These are phyloP conservation scores for Chloromyia formosa DNA, from an alignment of 2,888 invertebrate species.

Conservation along the genomic window DNA sequence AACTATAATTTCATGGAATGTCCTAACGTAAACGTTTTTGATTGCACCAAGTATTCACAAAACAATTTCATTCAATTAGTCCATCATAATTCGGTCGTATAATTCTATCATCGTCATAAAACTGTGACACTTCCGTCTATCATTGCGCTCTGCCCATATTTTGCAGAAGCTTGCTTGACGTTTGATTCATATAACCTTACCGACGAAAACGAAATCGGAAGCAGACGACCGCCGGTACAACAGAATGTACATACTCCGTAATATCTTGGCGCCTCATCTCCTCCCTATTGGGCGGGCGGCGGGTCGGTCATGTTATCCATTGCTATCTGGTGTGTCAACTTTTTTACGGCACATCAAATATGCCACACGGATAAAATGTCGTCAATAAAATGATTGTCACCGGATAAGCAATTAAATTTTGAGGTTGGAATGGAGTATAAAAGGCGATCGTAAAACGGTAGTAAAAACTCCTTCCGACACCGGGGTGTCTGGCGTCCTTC, in stretches of 20 bases:
- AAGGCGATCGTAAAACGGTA: slow-evolving; percentile 62
- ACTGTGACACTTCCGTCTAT: slow-evolving; percentile 25
- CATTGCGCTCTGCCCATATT: slow-evolving; percentile 32
- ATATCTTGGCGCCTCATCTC: slow-evolving; percentile 1
- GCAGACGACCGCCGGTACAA: neutral
- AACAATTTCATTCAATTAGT: slow-evolving; percentile 49
- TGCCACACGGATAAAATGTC: slow-evolving; percentile 51
- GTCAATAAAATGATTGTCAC: slow-evolving; percentile 63
- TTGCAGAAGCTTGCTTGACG: slow-evolving; percentile 2
- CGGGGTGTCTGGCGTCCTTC: slow-evolving; percentile 5
- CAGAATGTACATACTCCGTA: neutral
- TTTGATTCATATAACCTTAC: neutral
- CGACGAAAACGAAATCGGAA: neutral
- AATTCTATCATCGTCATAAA: slow-evolving; percentile 49
- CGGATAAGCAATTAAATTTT: slow-evolving; percentile 65
- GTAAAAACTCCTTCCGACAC: slow-evolving; percentile 55
- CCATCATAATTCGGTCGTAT: slow-evolving; percentile 46
- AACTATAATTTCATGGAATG: no score
- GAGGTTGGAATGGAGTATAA: slow-evolving; percentile 60
- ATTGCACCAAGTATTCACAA: slow-evolving; percentile 1
- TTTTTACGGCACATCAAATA: slow-evolving; percentile 50
- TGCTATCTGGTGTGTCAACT: slow-evolving; percentile 48
- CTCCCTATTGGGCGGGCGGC: neutral
- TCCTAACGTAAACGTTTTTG: no score
- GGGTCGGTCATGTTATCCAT: slow-evolving; percentile 14